These are phyloP conservation scores for Thereva nobilitata DNA, from an alignment of 2,888 invertebrate genomes.

Conservation along the genomic window DNA sequence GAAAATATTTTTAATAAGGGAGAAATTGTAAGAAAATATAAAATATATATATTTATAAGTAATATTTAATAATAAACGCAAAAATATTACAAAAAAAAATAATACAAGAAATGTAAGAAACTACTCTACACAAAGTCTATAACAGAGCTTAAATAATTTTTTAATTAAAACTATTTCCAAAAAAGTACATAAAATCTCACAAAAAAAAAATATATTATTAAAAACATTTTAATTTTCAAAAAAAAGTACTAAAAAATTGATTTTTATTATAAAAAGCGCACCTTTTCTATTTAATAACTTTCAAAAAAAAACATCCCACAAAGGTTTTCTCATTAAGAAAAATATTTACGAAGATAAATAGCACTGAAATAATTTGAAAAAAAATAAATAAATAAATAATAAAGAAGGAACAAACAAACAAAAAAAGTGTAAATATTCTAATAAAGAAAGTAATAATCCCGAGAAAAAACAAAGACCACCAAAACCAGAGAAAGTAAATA, in stretches of 20 bases:
- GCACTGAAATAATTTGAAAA: too few relatives aligned
- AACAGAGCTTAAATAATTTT: conserved; percentile 29
- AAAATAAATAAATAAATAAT: too few relatives aligned
- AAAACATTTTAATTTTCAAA: too few relatives aligned
- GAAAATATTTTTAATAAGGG: conserved; percentile 29
- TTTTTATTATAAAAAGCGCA: too few relatives aligned
- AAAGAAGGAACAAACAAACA: too few relatives aligned
- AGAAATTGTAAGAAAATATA: conserved; percentile 3
- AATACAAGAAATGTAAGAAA: conserved; percentile 16
- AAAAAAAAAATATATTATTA: background rate
- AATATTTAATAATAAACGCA: conserved; percentile 7
- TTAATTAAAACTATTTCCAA: conserved; percentile 18
- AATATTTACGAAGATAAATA: too few relatives aligned
- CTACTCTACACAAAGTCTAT: conserved; percentile 22
- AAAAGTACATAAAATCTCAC: conserved; percentile 23
- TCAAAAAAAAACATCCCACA: too few relatives aligned
- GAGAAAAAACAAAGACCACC: conserved; percentile 27
- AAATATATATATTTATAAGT: background rate
- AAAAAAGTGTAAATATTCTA: too few relatives aligned
- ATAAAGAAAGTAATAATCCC: background rate
- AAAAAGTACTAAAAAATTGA: too few relatives aligned
- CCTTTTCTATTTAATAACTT: too few relatives aligned
- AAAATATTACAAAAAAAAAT: conserved; percentile 8
- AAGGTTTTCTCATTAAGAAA: too few relatives aligned
- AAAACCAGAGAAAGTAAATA: conserved; percentile 11